These are phyloP conservation scores for Nycticorax nycticorax DNA, from an alignment of 2,113 vertebrate species.

Conservation along the genomic window DNA sequence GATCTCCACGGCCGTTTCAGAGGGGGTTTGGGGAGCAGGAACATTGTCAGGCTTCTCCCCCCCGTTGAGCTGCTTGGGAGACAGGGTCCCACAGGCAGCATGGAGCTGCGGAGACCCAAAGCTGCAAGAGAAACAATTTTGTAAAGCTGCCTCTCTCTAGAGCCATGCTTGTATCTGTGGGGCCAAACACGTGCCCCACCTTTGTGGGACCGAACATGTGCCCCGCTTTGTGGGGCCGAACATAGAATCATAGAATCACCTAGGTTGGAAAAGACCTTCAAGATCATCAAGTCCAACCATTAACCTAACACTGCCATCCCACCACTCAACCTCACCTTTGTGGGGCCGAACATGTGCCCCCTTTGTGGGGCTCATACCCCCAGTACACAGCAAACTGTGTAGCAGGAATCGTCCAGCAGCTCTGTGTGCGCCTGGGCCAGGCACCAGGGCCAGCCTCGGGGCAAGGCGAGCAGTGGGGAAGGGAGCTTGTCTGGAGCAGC, in stretches of 20 bases:
- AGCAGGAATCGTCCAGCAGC: background rate
- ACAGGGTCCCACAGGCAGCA: background rate
- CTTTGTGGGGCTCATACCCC: background rate
- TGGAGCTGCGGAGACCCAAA: background rate
- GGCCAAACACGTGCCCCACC: background rate
- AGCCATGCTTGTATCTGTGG: background rate
- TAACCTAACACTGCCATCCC: too few relatives aligned
- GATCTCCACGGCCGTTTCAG: accelerated
- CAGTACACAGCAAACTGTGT: accelerated
- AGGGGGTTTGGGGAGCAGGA: background rate
- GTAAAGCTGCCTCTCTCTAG: background rate
- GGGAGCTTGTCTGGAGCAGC: background rate
- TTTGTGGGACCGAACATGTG: too few relatives aligned
- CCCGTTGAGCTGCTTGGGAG: background rate
- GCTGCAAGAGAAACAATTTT: accelerated
- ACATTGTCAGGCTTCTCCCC: background rate
- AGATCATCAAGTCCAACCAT: too few relatives aligned
- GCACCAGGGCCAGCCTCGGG: accelerated
- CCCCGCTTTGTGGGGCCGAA: too few relatives aligned
- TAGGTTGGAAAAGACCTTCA: too few relatives aligned
- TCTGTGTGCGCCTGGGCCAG: background rate
- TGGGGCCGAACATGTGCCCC: too few relatives aligned
- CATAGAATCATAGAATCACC: too few relatives aligned
- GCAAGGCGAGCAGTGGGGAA: background rate
- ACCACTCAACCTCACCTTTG: too few relatives aligned